A percentile compares a stretch with the other conserved stretches of the same genome.
Evolutionary conservation across 2,113 vertebrate species (phyloP).

Genomic region (Catagonus wagneri): DNA sequence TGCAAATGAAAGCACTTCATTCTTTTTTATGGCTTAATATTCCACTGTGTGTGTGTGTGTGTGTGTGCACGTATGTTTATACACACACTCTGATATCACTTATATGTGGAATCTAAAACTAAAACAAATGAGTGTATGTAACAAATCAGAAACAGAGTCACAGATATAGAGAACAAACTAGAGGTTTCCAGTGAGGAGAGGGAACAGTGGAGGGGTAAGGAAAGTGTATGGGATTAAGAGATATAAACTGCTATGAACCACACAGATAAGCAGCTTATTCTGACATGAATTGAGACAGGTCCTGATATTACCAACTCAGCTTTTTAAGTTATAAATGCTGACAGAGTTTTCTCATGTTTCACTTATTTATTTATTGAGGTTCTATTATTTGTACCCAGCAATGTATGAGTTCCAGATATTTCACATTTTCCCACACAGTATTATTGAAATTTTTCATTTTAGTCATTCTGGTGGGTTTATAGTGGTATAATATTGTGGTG

Average conservation of each 20-base stretch:
- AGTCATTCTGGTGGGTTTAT: not conserved
- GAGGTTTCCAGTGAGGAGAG: no score
- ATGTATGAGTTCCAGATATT: not conserved
- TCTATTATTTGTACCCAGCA: not conserved
- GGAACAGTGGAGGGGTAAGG: no score
- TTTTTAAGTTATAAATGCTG: not conserved
- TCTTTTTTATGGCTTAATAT: no score
- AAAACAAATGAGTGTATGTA: no score
- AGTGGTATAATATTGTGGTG: not conserved
- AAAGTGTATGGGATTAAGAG: not conserved
- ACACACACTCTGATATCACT: no score
- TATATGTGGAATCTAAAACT: no score
- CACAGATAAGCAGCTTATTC: not conserved
- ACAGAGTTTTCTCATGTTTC: not conserved
- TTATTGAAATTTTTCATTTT: slow-evolving; percentile 43
- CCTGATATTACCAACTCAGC: not conserved
- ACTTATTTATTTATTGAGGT: not conserved
- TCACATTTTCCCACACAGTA: not conserved
- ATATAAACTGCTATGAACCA: not conserved
- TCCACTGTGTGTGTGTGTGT: no score
- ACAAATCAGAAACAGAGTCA: no score
- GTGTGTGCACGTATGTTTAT: no score
- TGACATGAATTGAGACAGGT: not conserved
- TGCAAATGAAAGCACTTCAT: no score
- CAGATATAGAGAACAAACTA: no score